These are phyloP conservation scores for Syritta pipiens DNA, from an alignment of 2,888 invertebrate genomes.

Conservation along the genomic window DNA sequence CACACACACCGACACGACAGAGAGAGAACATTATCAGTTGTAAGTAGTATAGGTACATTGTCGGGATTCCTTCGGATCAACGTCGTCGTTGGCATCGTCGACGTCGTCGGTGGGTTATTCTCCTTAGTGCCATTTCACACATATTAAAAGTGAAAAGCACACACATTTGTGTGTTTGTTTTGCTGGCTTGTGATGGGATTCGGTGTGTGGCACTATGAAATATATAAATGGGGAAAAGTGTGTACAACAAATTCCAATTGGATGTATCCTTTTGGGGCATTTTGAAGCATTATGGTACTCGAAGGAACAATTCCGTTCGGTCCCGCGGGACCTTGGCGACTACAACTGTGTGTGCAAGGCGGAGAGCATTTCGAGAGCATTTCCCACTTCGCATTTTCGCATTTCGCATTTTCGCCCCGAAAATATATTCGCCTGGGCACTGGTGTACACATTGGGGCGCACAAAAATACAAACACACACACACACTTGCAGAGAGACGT, in stretches of 20 bases:
- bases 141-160: conserved; percentile 69
- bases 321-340: conserved; percentile 72
- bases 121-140: conserved; percentile 70
- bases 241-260: conserved; percentile 76
- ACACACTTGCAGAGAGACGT: not conserved
- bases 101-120: conserved; percentile 58
- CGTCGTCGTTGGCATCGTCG: not conserved
- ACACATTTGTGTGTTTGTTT: conserved; percentile 67
- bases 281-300: conserved; percentile 79
- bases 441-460: not conserved
- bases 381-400: conserved; percentile 37
- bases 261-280: conserved; percentile 77
- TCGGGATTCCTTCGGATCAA: conserved; percentile 67
- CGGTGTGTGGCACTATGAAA: conserved; percentile 66
- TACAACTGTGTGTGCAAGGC: conserved; percentile 37
- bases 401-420: no score
- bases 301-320: conserved; percentile 78
- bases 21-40: conserved; percentile 64
- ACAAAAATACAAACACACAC: conserved; percentile 16
- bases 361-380: not conserved
- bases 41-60: conserved; percentile 68
- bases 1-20: conserved; percentile 13
- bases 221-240: conserved; percentile 71
- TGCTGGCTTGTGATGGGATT: conserved; percentile 51
- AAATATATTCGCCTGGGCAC: conserved; percentile 19